Base-by-base conservation (phyloP, 2,797 vertebrate genomes). In the Clarias fuscus region DNA sequence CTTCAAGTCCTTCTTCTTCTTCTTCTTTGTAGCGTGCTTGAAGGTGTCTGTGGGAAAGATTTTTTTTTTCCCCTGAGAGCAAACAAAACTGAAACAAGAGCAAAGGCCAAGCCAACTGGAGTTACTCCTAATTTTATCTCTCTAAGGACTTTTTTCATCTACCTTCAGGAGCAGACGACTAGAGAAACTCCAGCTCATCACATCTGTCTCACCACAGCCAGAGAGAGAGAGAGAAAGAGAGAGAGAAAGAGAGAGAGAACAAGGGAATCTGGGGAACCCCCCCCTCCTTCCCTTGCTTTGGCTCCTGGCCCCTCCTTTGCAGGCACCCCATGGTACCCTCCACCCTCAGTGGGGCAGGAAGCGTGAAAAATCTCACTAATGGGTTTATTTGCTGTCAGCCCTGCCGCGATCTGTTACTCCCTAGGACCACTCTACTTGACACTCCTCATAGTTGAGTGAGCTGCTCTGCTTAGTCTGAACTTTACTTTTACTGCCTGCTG, bases 381-480 rank as follows among this genome's bases (percentile, higher is more conserved):
- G 96, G 96, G 93, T 95, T 92, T 95, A 95, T 95, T 95, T 94
- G 94, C 93, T 95, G 94, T 96, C 96, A 96, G 95, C 95, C 94
- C 95, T 73, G 91, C 88, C 91, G 93, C 77, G 91, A 95, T 94
- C 94, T 96, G 95, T 95, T 93, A 93, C 92, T 95, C 93, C 94
- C 91, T 91, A 91, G 95, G 95, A 95, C 92, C 90, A 83, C 94
- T 95, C 92, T 93, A 92, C 93, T 95, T 94, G 93, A 94, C 89
- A 90, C 91, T 93, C 95, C 96, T 96, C 95, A 94, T 95, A 95
- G 95, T 91, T 93, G 94, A 96, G 95, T 91, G 87, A 91, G 91
- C 90, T 92, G 91, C 85, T 89, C 64, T 64, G 89, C 90, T 88
- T 91, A 64, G 85, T 92, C 91, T 90, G 91, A 91, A 87, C 77